phyloP scores from a whole-genome alignment of 1,140 invertebrate genomes.

The Stratiolaelaps scimitus region DNA sequence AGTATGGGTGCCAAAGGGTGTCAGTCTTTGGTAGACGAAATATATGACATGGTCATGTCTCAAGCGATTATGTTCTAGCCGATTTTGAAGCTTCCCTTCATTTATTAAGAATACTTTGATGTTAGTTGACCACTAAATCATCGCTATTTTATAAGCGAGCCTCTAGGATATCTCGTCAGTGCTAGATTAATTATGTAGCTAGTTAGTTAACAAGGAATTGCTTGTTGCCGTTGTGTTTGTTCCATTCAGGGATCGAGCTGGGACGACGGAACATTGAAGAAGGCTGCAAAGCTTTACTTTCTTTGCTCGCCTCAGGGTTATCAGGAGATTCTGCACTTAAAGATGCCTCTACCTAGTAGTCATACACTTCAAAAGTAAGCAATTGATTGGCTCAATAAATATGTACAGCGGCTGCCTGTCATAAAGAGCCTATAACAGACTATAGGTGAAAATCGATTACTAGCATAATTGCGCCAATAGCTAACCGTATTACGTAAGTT shows the following conservation, averaged over 20 bases:
- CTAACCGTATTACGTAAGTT: too few species aligned
- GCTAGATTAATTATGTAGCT: too few species aligned
- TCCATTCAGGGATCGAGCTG: conserved; percentile 12
- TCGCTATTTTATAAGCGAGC: too few species aligned
- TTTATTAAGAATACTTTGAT: too few species aligned
- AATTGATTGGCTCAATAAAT: neutral
- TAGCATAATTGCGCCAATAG: too few species aligned
- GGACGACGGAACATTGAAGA: conserved; percentile 24
- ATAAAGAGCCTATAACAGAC: neutral
- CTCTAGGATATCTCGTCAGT: too few species aligned
- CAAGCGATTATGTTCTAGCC: too few species aligned
- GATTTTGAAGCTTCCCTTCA: too few species aligned
- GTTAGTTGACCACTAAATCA: too few species aligned
- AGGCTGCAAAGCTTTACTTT: conserved; percentile 23
- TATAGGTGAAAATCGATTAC: neutral
- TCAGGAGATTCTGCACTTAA: conserved; percentile 8
- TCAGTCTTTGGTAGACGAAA: neutral
- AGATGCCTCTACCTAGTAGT: conserved; percentile 16
- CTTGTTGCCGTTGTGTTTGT: neutral
- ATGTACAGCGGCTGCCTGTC: neutral
- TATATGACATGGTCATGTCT: neutral
- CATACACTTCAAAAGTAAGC: conserved; percentile 20
- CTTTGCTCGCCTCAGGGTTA: conserved; percentile 17
- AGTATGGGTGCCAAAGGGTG: too few species aligned
- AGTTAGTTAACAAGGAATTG: too few species aligned